phyloP scores from a whole-genome alignment of 2,888 invertebrate genomes.

The Pemphredon lugubris region DNA sequence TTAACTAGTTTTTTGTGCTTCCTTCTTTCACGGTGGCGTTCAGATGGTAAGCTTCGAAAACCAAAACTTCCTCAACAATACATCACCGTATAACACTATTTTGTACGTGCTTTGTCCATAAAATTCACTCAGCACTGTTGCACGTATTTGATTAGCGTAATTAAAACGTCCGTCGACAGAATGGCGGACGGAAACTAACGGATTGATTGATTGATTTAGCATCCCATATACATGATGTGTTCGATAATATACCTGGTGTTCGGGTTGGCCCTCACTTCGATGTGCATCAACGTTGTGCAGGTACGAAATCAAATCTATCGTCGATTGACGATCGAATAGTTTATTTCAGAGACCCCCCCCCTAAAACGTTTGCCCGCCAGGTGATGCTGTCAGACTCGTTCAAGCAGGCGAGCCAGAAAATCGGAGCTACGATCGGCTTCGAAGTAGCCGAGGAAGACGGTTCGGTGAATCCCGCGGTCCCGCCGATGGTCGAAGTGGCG shows the following conservation, averaged over 20 bases:
- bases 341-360: no score
- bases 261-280: conserved; percentile 96
- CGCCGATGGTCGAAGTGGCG: conserved; percentile 76
- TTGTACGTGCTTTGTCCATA: conserved; percentile 56
- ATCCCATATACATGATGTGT: conserved; percentile 94
- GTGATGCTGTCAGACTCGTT: conserved; percentile 89
- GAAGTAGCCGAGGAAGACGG: conserved; percentile 87
- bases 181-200: conserved; percentile 47
- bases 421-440: conserved; percentile 92
- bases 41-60: conserved; percentile 77
- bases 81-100: conserved; percentile 51
- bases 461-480: conserved; percentile 74
- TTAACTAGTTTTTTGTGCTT: conserved; percentile 65
- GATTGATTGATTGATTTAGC: conserved; percentile 81
- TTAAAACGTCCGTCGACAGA: conserved; percentile 17
- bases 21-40: conserved; percentile 75
- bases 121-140: conserved; percentile 51
- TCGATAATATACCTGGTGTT: conserved; percentile 96
- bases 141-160: conserved; percentile 47
- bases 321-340: no score
- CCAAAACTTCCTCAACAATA: conserved; percentile 32
- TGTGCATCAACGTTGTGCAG: conserved; percentile 98
- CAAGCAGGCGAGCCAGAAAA: conserved; percentile 91
- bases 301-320: no score
- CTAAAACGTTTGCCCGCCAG: no score